A percentile compares a stretch with the other conserved stretches of the same genome.
These are phyloP conservation scores for Drosophila kurseongensis DNA, from an alignment of 1,140 invertebrate genomes.

Conservation along the genomic window DNA sequence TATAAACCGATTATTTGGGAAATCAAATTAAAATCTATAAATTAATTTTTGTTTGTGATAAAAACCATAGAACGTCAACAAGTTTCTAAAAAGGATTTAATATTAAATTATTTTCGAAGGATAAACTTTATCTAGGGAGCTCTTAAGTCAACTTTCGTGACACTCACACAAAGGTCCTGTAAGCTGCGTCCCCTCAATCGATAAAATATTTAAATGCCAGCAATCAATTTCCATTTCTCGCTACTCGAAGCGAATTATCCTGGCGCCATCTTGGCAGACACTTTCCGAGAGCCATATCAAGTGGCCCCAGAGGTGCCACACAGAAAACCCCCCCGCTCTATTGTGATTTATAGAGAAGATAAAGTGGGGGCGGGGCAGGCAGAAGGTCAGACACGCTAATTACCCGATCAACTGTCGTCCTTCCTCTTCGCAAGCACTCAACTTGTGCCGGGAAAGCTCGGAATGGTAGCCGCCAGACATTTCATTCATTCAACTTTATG, in stretches of 20 bases:
- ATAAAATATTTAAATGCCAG: slow-evolving; percentile 76
- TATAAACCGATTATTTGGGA: neutral
- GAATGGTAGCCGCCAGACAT: slow-evolving; percentile 68
- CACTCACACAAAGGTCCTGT: neutral
- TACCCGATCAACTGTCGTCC: slow-evolving; percentile 67
- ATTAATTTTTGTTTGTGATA: neutral
- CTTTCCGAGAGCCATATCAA: slow-evolving; percentile 27
- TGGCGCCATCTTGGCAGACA: slow-evolving; percentile 49
- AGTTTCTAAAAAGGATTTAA: neutral
- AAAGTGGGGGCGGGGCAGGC: too few species aligned
- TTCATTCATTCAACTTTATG: slow-evolving; percentile 77
- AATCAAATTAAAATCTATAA: neutral
- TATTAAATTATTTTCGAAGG: slow-evolving; percentile 1
- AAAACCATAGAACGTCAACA: neutral
- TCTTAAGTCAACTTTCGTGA: slow-evolving; percentile 1
- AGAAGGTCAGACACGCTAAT: slow-evolving; percentile 75
- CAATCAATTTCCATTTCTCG: slow-evolving; percentile 77
- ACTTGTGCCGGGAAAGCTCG: slow-evolving; percentile 18
- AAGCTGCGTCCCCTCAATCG: slow-evolving; percentile 37
- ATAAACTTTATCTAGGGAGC: neutral
- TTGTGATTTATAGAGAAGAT: slow-evolving; percentile 34
- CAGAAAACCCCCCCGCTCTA: neutral
- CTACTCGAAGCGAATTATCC: slow-evolving; percentile 24
- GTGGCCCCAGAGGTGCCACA: slow-evolving; percentile 46
- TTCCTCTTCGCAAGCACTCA: slow-evolving; percentile 4